phyloP scores from a whole-genome alignment of 2,797 vertebrate species.

The Erethizon dorsatum region DNA sequence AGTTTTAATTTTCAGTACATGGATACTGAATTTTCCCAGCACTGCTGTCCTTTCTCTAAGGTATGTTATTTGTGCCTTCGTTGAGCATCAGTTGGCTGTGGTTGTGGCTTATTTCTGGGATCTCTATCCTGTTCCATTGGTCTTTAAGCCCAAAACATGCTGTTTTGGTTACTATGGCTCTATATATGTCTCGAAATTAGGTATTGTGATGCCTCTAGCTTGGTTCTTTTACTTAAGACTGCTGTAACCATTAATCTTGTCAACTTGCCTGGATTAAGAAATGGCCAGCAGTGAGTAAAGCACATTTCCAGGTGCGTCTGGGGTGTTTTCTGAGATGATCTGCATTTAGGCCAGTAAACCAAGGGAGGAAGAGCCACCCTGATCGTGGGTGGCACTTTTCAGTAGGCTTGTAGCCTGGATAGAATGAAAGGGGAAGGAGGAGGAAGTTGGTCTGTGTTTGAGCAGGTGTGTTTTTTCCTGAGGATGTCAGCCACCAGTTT shows the following conservation, averaged over 20 bases:
- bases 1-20: neutral
- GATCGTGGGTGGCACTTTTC: neutral
- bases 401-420: neutral
- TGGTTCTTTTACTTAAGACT: neutral
- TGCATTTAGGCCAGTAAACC: neutral
- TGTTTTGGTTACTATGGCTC: neutral
- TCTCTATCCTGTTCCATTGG: neutral
- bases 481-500: neutral
- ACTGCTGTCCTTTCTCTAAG: neutral
- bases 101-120: neutral
- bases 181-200: neutral
- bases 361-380: neutral
- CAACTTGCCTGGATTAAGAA: neutral
- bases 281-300: neutral
- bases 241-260: neutral
- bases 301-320: neutral
- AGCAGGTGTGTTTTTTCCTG: neutral
- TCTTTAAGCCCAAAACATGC: neutral
- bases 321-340: neutral
- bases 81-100: neutral
- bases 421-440: neutral
- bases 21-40: too few relatives aligned
- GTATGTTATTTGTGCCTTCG: neutral
- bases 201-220: neutral
- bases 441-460: neutral